These are phyloP conservation scores for Agraylea sexmaculata DNA, from an alignment of 1,140 invertebrate species.

Conservation along the genomic window DNA sequence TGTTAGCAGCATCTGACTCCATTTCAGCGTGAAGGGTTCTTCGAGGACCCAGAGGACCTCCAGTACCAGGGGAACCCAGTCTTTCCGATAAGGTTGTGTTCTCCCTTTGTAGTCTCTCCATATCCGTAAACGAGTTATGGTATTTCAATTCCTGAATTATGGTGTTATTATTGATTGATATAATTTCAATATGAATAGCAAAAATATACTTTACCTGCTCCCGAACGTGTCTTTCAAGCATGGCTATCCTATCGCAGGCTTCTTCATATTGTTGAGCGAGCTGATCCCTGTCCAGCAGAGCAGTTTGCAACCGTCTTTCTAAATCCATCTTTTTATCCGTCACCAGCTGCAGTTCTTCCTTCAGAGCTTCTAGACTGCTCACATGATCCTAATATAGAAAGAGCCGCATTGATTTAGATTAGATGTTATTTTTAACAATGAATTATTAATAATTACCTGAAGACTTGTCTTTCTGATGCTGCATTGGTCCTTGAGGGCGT, in stretches of 20 bases:
- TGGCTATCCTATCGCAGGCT: conserved; percentile 73
- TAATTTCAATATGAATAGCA: not conserved
- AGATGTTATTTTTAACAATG: no score
- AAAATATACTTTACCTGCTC: conserved; percentile 58
- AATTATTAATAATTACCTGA: conserved; percentile 42
- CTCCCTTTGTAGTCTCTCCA: conserved; percentile 49
- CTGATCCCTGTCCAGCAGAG: conserved; percentile 67
- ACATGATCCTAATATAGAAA: conserved; percentile 74
- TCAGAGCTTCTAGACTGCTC: conserved; percentile 74
- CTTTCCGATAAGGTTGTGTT: conserved; percentile 51
- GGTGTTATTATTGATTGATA: not conserved
- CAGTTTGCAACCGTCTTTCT: conserved; percentile 60
- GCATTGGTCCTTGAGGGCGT: conserved; percentile 73
- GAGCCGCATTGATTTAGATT: no score
- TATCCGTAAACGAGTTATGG: conserved; percentile 46
- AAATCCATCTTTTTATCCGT: conserved; percentile 74
- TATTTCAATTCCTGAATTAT: conserved; percentile 39
- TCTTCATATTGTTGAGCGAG: conserved; percentile 72
- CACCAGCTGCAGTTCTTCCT: conserved; percentile 76
- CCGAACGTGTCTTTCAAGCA: conserved; percentile 70
- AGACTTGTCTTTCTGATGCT: conserved; percentile 64
- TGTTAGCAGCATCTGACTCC: conserved; percentile 52
- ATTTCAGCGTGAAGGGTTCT: conserved; percentile 62
- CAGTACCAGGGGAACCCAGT: conserved; percentile 32
- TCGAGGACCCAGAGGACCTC: conserved; percentile 27